Conservation (phyloP, 2,113 vertebrate genomes). For the Otolemur garnettii region DNA sequence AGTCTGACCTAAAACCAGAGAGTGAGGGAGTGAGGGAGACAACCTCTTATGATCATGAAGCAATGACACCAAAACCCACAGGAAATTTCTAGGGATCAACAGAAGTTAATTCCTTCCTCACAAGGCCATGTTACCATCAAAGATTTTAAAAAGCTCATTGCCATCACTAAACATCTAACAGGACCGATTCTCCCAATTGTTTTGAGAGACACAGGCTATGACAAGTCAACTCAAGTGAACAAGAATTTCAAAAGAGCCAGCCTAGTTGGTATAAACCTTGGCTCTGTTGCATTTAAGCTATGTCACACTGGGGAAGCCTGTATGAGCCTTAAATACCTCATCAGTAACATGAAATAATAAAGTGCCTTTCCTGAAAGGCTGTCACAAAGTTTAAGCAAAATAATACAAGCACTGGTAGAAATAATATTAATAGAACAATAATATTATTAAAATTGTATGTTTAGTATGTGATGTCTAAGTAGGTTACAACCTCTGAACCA, state of each 20-base stretch:
- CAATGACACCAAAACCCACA: neutral
- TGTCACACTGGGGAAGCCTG: neutral
- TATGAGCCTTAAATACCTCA: slow-evolving; percentile 21
- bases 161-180: neutral
- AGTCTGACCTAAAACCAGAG: neutral
- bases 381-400: slow-evolving; percentile 22
- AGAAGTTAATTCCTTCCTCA: neutral
- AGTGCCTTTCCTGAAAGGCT: neutral
- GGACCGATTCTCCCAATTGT: neutral
- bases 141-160: neutral
- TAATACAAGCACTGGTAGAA: neutral
- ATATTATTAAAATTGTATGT: neutral
- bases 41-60: neutral
- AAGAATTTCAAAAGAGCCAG: neutral
- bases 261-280: neutral
- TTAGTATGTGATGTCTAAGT: neutral
- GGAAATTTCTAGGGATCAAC: neutral
- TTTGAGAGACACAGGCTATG: neutral
- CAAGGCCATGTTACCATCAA: neutral
- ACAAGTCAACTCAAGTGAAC: neutral
- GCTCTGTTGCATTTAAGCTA: neutral
- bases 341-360: neutral
- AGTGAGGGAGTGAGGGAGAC: neutral
- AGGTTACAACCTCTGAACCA: neutral
- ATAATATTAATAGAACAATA: neutral